A percentile compares a stretch with the other conserved stretches of the same genome.
phyloP scores from a whole-genome alignment of 2,797 vertebrate genomes.

The Epinephelus coioides region DNA sequence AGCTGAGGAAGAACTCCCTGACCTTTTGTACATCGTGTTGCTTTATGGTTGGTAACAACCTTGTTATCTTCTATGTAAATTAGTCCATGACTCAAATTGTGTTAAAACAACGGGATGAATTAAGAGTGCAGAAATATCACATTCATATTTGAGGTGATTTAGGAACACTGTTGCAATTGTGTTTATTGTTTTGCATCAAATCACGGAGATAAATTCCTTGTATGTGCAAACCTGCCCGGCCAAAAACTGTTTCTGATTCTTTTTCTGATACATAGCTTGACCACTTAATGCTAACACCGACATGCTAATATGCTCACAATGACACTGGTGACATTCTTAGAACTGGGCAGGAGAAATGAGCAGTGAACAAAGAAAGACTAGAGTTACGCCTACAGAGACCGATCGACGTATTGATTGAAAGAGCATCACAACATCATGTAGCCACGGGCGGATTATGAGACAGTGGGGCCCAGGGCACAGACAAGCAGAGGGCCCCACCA shows the following conservation, averaged over 20 bases:
- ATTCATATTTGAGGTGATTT: too few species aligned
- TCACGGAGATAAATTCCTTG: too few species aligned
- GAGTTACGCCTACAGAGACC: background rate
- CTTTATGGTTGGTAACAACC: conserved; percentile 3
- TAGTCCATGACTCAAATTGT: background rate
- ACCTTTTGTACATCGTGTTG: background rate
- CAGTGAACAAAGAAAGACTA: background rate
- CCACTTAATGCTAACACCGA: background rate
- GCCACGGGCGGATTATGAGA: too few species aligned
- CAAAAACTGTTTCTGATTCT: too few species aligned
- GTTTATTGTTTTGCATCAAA: too few species aligned
- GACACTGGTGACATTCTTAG: background rate
- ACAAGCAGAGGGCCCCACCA: too few species aligned
- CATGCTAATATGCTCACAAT: background rate
- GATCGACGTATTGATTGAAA: background rate
- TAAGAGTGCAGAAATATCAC: background rate
- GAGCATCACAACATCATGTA: background rate
- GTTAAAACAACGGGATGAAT: background rate
- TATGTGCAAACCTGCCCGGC: too few species aligned
- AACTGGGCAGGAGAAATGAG: background rate
- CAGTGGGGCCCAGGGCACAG: too few species aligned
- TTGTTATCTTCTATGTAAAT: background rate
- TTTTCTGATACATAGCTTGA: too few species aligned
- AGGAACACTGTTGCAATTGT: too few species aligned
- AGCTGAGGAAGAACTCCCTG: conserved; percentile 14